These are phyloP conservation scores for Coenonympha glycerion DNA, from an alignment of 2,888 invertebrate genomes.

Conservation along the genomic window DNA sequence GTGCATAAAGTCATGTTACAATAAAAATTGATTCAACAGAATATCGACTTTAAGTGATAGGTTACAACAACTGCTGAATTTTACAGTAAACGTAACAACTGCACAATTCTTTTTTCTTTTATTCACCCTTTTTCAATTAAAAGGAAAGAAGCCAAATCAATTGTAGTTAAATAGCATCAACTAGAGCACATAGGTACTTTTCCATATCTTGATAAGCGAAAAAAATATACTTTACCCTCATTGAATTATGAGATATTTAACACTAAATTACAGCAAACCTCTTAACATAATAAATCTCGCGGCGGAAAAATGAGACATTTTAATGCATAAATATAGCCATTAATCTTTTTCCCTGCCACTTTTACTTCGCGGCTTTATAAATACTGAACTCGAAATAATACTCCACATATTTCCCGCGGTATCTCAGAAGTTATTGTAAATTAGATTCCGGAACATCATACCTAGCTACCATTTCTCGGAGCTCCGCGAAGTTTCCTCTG, in stretches of 20 bases:
- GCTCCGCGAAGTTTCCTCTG: conserved; percentile 25
- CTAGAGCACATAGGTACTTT: too few species aligned
- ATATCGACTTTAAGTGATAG: too few species aligned
- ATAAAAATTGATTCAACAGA: too few species aligned
- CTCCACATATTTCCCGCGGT: conserved; percentile 25
- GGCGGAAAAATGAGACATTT: conserved; percentile 15
- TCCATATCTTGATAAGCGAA: background rate
- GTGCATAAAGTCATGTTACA: too few species aligned
- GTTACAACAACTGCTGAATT: too few species aligned
- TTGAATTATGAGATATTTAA: conserved; percentile 7
- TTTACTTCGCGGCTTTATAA: conserved; percentile 15
- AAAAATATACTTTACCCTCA: background rate
- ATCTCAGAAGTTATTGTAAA: conserved; percentile 30
- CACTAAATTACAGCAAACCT: conserved; percentile 8
- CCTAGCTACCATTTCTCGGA: conserved; percentile 28
- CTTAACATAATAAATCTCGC: conserved; percentile 10
- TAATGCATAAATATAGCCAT: conserved; percentile 15
- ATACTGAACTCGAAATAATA: conserved; percentile 19
- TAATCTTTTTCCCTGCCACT: conserved; percentile 9
- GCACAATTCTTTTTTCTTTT: too few species aligned
- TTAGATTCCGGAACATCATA: conserved; percentile 28
- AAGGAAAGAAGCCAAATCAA: too few species aligned
- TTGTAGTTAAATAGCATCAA: too few species aligned
- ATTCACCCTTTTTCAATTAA: too few species aligned
- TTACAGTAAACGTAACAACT: too few species aligned